A percentile compares a stretch with the other conserved stretches of the same genome.
Evolutionary conservation across 2,113 vertebrate genomes (phyloP).

Genomic region (Vanacampus margaritifer): DNA sequence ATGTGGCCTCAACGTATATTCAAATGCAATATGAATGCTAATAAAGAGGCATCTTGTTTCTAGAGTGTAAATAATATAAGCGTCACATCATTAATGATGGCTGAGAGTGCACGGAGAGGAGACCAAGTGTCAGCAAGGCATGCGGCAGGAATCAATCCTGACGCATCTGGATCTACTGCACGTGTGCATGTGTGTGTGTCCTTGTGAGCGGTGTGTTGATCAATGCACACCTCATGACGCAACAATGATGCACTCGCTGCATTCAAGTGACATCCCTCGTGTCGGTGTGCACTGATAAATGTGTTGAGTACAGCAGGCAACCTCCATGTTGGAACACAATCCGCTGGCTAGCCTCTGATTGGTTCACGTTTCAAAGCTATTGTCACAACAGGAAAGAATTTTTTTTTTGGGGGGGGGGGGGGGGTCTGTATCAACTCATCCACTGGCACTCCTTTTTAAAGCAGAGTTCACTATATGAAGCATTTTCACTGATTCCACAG

Average conservation of each 20-base stretch:
- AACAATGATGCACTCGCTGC: slow-evolving; percentile 24
- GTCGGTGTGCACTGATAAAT: slow-evolving; percentile 10
- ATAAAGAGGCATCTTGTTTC: slow-evolving; percentile 44
- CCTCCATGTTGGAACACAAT: not conserved
- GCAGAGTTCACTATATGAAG: too few relatives aligned
- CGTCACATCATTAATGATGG: slow-evolving; percentile 48
- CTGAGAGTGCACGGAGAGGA: slow-evolving; percentile 16
- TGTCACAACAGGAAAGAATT: not conserved
- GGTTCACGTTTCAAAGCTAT: not conserved
- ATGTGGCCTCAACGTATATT: slow-evolving; percentile 33
- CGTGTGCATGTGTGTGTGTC: slow-evolving; percentile 2
- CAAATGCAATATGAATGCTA: slow-evolving; percentile 55
- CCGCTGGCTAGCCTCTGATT: not conserved
- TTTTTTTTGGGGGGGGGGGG: too few relatives aligned
- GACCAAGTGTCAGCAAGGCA: slow-evolving; percentile 38
- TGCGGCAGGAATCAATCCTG: slow-evolving; percentile 30
- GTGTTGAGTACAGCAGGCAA: not conserved
- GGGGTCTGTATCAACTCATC: too few relatives aligned
- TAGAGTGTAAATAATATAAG: slow-evolving; percentile 54
- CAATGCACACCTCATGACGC: slow-evolving; percentile 22
- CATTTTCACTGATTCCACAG: too few relatives aligned
- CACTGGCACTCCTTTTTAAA: too few relatives aligned
- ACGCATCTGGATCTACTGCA: slow-evolving; percentile 5
- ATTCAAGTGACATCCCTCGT: slow-evolving; percentile 23
- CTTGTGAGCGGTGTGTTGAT: slow-evolving; percentile 40